Conservation (phyloP, 1,140 invertebrate genomes). For the Laupala kohalensis region DNA sequence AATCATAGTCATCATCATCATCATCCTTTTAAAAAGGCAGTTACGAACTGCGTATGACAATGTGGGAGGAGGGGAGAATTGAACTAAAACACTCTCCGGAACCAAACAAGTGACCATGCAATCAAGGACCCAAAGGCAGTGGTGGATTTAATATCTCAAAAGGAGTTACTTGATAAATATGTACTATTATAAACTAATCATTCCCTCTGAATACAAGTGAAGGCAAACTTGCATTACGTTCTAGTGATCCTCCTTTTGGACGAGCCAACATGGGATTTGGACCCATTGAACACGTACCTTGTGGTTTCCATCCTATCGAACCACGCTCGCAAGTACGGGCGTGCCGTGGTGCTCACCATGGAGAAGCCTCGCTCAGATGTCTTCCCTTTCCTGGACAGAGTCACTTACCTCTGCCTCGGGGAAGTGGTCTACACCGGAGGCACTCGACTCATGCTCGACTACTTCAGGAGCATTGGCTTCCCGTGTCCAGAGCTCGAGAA, state of each 20-base stretch:
- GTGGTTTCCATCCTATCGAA: slow-evolving; percentile 85
- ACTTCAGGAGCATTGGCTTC: slow-evolving; percentile 82
- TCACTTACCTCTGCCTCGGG: slow-evolving; percentile 71
- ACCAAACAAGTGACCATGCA: too few species aligned
- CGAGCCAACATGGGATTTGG: slow-evolving; percentile 80
- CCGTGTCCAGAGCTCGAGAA: slow-evolving; percentile 86
- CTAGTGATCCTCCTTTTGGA: slow-evolving; percentile 70
- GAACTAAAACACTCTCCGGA: too few species aligned
- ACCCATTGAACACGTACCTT: slow-evolving; percentile 82
- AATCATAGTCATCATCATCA: too few species aligned
- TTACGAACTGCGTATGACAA: too few species aligned
- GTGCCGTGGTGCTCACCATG: slow-evolving; percentile 78
- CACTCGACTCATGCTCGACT: slow-evolving; percentile 77
- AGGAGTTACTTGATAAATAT: too few species aligned
- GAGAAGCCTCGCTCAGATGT: slow-evolving; percentile 88
- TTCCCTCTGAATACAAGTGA: too few species aligned
- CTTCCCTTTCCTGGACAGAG: slow-evolving; percentile 76
- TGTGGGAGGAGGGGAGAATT: too few species aligned
- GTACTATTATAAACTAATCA: too few species aligned
- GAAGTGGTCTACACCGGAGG: slow-evolving; percentile 84
- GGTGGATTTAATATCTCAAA: too few species aligned
- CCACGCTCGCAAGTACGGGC: slow-evolving; percentile 78
- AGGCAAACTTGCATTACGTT: too few species aligned
- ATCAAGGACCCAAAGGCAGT: too few species aligned
- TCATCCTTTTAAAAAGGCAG: too few species aligned